A percentile compares a stretch with the other conserved stretches of the same genome.
Conservation (phyloP, 2,113 vertebrate genomes). For the Henicopernis longicauda region DNA sequence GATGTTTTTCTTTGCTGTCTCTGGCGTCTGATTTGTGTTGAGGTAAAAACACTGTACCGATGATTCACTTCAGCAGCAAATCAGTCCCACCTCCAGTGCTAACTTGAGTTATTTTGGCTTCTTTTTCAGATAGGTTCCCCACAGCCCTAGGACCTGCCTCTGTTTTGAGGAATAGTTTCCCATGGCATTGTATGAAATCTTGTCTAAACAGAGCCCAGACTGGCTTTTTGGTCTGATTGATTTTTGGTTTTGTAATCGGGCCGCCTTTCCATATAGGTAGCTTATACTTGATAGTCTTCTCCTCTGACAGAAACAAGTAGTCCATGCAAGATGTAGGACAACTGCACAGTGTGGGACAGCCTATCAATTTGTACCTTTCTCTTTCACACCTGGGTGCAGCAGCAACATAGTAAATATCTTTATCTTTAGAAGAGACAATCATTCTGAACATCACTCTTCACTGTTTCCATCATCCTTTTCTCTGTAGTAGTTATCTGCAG, state of each 20-base stretch:
- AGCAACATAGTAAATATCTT: background rate
- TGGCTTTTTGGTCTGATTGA: background rate
- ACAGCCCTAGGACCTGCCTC: background rate
- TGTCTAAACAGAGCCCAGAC: background rate
- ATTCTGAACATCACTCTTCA: background rate
- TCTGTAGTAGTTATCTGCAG: background rate
- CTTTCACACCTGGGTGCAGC: background rate
- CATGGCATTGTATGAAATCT: background rate
- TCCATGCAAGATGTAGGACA: background rate
- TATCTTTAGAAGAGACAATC: background rate
- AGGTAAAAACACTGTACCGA: background rate
- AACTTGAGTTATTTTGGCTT: background rate
- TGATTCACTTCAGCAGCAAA: background rate
- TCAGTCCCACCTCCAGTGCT: background rate
- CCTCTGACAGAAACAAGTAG: background rate
- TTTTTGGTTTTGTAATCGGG: background rate
- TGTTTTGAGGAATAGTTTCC: background rate
- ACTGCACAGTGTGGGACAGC: background rate
- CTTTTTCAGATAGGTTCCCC: background rate
- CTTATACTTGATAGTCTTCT: background rate
- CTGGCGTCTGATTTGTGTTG: background rate
- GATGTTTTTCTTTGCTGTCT: background rate
- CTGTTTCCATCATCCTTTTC: background rate
- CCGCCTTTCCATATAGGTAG: background rate
- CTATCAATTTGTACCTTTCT: background rate